Conservation (phyloP, 2,113 vertebrate species). For the Ageneiosus marmoratus region DNA sequence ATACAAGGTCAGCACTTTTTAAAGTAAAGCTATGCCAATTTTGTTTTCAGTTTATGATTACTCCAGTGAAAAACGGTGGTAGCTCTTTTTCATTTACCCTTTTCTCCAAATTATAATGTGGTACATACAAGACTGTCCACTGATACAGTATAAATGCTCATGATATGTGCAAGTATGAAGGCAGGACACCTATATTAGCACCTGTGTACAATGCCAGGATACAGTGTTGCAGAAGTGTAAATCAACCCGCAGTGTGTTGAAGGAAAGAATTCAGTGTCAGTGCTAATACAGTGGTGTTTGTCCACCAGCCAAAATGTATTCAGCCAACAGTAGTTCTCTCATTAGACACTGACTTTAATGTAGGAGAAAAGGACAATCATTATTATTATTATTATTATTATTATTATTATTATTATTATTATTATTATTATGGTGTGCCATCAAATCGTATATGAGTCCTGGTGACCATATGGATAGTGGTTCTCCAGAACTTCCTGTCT, state of each 20-base stretch:
- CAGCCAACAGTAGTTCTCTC: neutral
- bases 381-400: too few relatives aligned
- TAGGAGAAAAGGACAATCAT: neutral
- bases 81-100: neutral
- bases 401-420: neutral
- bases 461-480: too few relatives aligned
- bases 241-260: neutral
- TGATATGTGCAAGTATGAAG: neutral
- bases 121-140: neutral
- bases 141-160: neutral
- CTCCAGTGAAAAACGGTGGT: too few relatives aligned
- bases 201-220: neutral
- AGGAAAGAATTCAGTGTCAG: neutral
- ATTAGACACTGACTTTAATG: neutral
- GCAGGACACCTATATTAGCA: neutral
- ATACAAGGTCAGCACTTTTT: too few relatives aligned
- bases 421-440: too few relatives aligned
- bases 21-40: too few relatives aligned
- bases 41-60: too few relatives aligned
- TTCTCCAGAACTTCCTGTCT: too few relatives aligned
- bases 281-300: neutral
- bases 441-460: too few relatives aligned
- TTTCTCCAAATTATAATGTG: neutral
- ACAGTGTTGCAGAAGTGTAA: neutral
- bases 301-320: neutral